These are phyloP conservation scores for Agrilus cyanescens DNA, from an alignment of 2,888 invertebrate species.

Conservation along the genomic window DNA sequence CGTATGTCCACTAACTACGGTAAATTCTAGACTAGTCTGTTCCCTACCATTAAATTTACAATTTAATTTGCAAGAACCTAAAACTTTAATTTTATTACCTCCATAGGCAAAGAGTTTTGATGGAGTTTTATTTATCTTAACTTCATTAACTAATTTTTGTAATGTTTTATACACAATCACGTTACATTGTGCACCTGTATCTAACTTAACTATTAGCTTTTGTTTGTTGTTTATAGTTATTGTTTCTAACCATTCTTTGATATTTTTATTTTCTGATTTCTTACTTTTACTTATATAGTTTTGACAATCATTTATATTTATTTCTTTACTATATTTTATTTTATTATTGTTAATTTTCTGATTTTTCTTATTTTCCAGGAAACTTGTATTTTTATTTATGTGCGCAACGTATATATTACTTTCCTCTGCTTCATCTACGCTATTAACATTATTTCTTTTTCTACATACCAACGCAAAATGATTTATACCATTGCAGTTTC, in stretches of 20 bases:
- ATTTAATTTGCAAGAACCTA: too few species aligned
- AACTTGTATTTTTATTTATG: neutral
- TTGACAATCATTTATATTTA: neutral
- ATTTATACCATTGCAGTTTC: neutral
- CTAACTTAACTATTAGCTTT: slow-evolving; percentile 2
- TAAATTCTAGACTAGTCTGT: neutral
- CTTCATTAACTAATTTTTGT: too few species aligned
- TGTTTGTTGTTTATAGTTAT: slow-evolving; percentile 1
- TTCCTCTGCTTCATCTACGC: too few species aligned
- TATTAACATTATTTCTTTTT: neutral
- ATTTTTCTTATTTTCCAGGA: neutral
- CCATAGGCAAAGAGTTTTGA: too few species aligned
- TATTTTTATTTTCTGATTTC: neutral
- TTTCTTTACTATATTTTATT: neutral
- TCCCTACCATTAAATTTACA: too few species aligned
- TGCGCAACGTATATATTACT: neutral
- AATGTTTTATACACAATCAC: too few species aligned
- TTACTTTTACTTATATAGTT: neutral
- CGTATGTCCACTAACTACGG: neutral
- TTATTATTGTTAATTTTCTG: neutral
- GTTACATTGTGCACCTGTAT: slow-evolving; percentile 4
- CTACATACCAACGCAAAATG: slow-evolving; percentile 1
- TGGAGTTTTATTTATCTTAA: too few species aligned
- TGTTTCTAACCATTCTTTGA: slow-evolving; percentile 3
- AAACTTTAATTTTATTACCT: too few species aligned